These are phyloP conservation scores for Petromus typicus DNA, from an alignment of 2,113 vertebrate genomes.

Conservation along the genomic window DNA sequence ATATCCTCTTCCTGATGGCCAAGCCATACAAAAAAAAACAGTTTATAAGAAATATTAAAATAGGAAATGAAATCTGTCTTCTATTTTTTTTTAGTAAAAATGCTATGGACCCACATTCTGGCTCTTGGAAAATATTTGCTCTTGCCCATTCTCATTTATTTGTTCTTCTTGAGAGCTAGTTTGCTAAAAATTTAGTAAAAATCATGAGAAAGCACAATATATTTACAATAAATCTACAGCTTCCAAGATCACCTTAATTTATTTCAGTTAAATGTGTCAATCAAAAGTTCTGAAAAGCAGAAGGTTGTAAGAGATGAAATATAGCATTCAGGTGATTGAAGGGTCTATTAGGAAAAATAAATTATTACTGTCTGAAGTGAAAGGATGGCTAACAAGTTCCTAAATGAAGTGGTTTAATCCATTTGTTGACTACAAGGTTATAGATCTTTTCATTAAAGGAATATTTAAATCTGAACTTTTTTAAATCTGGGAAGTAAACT, in stretches of 20 bases:
- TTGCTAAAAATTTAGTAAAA: constrained; percentile 45
- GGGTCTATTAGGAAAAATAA: constrained; percentile 70
- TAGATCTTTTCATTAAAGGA: constrained; percentile 47
- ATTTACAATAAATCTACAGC: constrained; percentile 16
- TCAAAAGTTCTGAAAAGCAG: constrained; percentile 78
- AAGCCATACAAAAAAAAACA: not conserved
- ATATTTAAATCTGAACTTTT: constrained; percentile 65
- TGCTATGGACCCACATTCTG: not conserved
- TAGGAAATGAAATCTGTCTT: not conserved
- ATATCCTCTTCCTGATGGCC: constrained; percentile 32
- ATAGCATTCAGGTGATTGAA: not conserved
- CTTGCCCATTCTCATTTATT: not conserved
- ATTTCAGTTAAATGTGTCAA: constrained; percentile 73
- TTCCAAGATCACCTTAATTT: constrained; percentile 24
- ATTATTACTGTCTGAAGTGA: constrained; percentile 78
- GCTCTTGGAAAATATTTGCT: not conserved
- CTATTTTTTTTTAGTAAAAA: constrained; percentile 9
- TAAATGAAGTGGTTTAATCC: constrained; percentile 80
- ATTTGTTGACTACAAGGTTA: constrained; percentile 70
- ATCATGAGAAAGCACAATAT: not conserved
- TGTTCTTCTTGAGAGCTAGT: not conserved
- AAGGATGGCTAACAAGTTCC: constrained; percentile 75
- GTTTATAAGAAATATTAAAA: not conserved
- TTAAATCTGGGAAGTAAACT: constrained; percentile 12
- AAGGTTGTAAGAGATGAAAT: constrained; percentile 69